These are phyloP conservation scores for Pyrgilauda ruficollis DNA, from an alignment of 2,113 vertebrate genomes.

Conservation along the genomic window DNA sequence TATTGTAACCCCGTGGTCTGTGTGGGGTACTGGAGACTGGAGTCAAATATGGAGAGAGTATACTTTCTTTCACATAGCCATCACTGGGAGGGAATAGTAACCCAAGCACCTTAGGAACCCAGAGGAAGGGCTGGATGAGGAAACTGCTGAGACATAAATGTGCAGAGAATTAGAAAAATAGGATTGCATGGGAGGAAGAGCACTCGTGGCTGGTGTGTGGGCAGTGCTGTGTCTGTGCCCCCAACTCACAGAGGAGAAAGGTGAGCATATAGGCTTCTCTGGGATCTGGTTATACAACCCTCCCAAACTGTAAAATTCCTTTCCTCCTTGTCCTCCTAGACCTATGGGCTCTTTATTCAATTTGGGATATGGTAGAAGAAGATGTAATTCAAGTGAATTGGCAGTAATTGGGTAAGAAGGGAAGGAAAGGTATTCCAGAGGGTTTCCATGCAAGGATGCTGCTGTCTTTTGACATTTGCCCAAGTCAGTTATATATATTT, in stretches of 20 bases:
- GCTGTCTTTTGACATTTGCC: background rate
- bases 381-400: background rate
- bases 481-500: background rate
- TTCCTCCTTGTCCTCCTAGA: background rate
- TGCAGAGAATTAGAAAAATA: background rate
- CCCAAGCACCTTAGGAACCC: background rate
- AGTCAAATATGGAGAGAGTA: background rate
- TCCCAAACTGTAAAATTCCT: background rate
- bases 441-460: background rate
- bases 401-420: background rate
- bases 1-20: background rate
- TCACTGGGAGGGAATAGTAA: background rate
- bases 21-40: background rate
- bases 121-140: background rate
- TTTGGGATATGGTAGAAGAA: background rate
- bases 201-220: background rate
- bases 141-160: background rate
- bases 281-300: background rate
- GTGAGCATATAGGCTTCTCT: accelerated
- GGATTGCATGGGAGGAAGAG: background rate
- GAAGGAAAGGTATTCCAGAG: background rate
- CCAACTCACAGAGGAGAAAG: background rate
- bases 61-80: background rate
- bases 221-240: background rate
- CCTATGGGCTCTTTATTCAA: background rate